Evolutionary conservation across 2,797 vertebrate species (phyloP).

Genomic region (Bufotes viridis): DNA sequence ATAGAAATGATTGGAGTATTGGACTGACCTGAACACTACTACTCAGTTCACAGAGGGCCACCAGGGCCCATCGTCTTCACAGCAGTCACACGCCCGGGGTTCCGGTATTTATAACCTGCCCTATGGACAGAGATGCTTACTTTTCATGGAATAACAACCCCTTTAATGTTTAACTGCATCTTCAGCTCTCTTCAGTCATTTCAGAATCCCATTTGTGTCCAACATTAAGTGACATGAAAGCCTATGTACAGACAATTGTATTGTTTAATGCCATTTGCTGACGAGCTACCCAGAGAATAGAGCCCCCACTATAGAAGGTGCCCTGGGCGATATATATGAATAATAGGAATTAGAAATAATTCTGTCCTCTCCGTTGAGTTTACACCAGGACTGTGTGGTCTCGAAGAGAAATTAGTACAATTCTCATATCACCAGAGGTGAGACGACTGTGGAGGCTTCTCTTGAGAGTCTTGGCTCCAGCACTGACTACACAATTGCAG

Average conservation of each 20-base stretch:
- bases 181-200: neutral
- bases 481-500: conserved; percentile 72
- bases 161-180: neutral
- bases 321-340: neutral
- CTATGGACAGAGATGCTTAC: no score
- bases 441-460: conserved; percentile 67
- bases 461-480: conserved; percentile 69
- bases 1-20: no score
- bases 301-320: neutral
- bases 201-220: neutral
- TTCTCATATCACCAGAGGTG: conserved; percentile 64
- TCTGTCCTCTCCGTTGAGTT: conserved; percentile 4
- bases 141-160: no score
- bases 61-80: no score
- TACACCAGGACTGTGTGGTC: conserved; percentile 19
- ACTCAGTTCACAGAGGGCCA: no score
- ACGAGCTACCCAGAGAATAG: neutral
- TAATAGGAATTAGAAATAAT: neutral
- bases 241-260: neutral
- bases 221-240: neutral
- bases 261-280: conserved; percentile 6
- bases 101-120: no score
- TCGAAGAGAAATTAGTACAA: conserved; percentile 40
- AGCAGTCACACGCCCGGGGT: no score
- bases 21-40: no score